These are phyloP conservation scores for Oscheius sp. DNA, from an alignment of 1,140 invertebrate species.

Conservation along the genomic window DNA sequence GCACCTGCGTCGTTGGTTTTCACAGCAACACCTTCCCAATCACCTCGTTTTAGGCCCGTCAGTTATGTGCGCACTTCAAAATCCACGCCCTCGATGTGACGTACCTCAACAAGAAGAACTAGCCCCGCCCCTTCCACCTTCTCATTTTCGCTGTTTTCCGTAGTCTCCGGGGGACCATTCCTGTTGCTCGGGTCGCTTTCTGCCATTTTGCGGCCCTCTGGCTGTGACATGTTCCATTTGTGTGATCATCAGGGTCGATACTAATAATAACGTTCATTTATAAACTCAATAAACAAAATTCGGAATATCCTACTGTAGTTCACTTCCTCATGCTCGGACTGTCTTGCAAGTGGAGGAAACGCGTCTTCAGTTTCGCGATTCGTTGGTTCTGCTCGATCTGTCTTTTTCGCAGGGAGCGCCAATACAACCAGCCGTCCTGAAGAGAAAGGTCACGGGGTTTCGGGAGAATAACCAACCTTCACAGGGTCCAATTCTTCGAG, in stretches of 20 bases:
- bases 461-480: constrained; percentile 9
- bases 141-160: too few species aligned
- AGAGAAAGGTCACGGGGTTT: neutral
- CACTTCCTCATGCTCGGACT: constrained; percentile 31
- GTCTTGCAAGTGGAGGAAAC: constrained; percentile 40
- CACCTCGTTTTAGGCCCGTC: constrained; percentile 54
- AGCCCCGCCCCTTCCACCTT: too few species aligned
- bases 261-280: too few species aligned
- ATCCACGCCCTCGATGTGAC: constrained; percentile 62
- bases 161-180: too few species aligned
- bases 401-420: constrained; percentile 33
- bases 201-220: too few species aligned
- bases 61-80: constrained; percentile 64
- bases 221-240: too few species aligned
- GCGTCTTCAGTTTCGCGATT: constrained; percentile 38
- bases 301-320: too few species aligned
- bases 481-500: constrained; percentile 42
- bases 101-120: constrained; percentile 41
- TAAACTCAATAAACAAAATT: too few species aligned
- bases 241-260: too few species aligned
- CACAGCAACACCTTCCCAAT: constrained; percentile 2
- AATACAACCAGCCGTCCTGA: constrained; percentile 40
- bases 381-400: constrained; percentile 40
- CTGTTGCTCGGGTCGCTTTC: too few species aligned
- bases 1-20: constrained; percentile 61